Evolutionary conservation across 2,888 invertebrate species (phyloP), one percentile per base, ranked within the genome.

Genomic region (Drosophila conformis): DNA sequence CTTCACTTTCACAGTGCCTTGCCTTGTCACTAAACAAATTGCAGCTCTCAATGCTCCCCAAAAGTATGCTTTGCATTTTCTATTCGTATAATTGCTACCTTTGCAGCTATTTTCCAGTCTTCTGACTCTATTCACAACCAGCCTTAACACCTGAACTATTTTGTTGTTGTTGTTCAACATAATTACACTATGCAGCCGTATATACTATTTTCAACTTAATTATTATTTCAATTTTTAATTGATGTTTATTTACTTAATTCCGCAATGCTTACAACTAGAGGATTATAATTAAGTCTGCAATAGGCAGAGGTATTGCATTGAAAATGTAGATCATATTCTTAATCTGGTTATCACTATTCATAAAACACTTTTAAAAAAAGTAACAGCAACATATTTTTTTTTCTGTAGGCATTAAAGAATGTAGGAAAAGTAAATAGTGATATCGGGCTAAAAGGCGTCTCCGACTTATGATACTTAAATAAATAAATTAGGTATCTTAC

Each of bases 1-100:
- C 67, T 82, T 82, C 70, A 79, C 74, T 84, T 71, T 46, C 56
- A 46, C 46, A 46, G 25, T 15, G 46, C 8, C 46, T 42, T 33
- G 33, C 33, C 33, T 36, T 15, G 25, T 15, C 46, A 25, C 46
- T 8, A 25, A 46, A 15, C 8, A 46, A 58, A 42, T 33, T 10
- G 57, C 33, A 51, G 40, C 61, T n/a, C 59, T 59, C 48, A 54
- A 51, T 54, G 65, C 60, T 46, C 10, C 70, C 59, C 46, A 46
- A 51, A 54, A 65, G 75, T 64, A 61, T 70, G 51, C 59, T 75
- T 48, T 65, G 70, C 58, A 75, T 65, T 75, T 70, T 51, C 46
- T 4, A 25, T 46, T 25, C 46, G 7, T 4, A 7, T 62, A 70
- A 62, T 36, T 69, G 52, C 8, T 15, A 48, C 13, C 13, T 21